A percentile compares a stretch with the other conserved stretches of the same genome.
Conservation (phyloP, 2,113 vertebrate species). For the Todiramphus saurophagus region DNA sequence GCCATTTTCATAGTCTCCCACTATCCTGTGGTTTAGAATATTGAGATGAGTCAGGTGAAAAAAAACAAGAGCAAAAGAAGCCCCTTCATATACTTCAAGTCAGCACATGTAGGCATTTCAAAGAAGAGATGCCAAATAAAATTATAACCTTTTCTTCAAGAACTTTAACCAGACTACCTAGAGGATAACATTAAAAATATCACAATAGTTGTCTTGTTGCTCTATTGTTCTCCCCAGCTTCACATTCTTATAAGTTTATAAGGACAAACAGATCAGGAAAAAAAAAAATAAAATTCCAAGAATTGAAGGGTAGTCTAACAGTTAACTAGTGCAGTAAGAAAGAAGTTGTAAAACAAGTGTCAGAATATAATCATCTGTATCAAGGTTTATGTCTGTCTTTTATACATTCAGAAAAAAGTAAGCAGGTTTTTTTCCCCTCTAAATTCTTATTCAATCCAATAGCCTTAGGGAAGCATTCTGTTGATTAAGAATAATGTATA, state of each 20-base stretch:
- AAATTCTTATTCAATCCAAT: neutral
- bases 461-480: neutral
- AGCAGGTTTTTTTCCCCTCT: neutral
- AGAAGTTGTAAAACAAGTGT: neutral
- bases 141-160: neutral
- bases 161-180: neutral
- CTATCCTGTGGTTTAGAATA: neutral
- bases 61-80: neutral
- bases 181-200: neutral
- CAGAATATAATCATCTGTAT: neutral
- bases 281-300: neutral
- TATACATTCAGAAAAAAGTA: neutral
- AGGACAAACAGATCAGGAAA: neutral
- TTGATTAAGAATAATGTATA: neutral
- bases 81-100: neutral
- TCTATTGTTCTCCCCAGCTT: neutral
- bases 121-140: neutral
- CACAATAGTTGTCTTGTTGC: neutral
- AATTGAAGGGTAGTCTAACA: neutral
- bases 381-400: neutral
- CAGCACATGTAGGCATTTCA: neutral
- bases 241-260: neutral
- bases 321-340: neutral
- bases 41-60: neutral
- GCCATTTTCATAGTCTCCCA: neutral